Conservation (phyloP, 2,888 invertebrate genomes). For the Timema podura region DNA sequence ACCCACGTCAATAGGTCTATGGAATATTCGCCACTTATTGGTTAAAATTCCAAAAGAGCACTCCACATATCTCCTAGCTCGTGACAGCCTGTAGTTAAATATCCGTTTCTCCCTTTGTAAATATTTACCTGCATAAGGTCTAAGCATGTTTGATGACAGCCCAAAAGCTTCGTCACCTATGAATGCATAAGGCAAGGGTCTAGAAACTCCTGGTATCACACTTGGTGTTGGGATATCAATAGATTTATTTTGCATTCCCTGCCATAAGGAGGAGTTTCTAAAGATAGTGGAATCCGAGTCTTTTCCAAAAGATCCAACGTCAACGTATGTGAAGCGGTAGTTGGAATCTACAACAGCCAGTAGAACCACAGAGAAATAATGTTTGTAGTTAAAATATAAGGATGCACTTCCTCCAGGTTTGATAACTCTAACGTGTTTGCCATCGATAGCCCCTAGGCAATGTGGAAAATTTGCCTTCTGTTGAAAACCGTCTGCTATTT, state of each 20-base stretch:
- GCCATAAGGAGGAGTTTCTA: neutral
- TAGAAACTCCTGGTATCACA: neutral
- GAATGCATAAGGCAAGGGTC: conserved; percentile 5
- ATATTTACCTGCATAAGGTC: neutral
- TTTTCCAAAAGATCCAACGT: conserved; percentile 4
- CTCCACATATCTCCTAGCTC: neutral
- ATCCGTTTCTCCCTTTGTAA: neutral
- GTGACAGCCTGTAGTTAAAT: neutral
- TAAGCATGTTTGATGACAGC: conserved; percentile 4
- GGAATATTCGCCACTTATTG: conserved; percentile 14
- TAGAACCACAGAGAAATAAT: conserved; percentile 1
- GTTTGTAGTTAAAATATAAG: neutral
- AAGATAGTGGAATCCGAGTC: conserved; percentile 5
- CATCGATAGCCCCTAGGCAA: too few relatives aligned
- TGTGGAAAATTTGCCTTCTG: neutral
- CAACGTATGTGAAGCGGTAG: conserved; percentile 3
- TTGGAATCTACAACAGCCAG: neutral
- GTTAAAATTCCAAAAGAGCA: conserved; percentile 15
- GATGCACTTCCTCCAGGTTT: conserved; percentile 2
- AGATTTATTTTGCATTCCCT: neutral
- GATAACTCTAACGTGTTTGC: neutral
- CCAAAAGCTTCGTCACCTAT: conserved; percentile 10
- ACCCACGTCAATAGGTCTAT: neutral
- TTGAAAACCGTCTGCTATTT: neutral
- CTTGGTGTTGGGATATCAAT: neutral